phyloP scores from a whole-genome alignment of 2,113 vertebrate species.

The Fregetta grallaria region DNA sequence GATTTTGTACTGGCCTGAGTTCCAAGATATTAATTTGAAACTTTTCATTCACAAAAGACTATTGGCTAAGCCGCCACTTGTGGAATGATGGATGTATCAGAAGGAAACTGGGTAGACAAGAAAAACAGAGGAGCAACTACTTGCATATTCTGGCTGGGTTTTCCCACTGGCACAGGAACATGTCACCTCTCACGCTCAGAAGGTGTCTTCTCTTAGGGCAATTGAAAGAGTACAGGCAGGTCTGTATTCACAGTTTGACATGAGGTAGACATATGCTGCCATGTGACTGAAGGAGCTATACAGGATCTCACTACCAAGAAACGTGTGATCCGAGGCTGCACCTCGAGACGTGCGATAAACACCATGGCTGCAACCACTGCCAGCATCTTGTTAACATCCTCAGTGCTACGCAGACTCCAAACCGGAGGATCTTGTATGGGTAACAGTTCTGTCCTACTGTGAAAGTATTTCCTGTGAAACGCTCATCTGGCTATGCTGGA shows the following conservation, averaged over 20 bases:
- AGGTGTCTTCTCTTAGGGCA: neutral
- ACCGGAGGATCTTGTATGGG: neutral
- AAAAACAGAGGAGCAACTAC: neutral
- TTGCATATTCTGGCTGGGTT: neutral
- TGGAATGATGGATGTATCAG: neutral
- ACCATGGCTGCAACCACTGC: neutral
- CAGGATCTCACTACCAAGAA: neutral
- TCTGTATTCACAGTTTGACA: neutral
- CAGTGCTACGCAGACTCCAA: neutral
- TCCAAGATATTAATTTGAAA: neutral
- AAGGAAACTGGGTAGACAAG: neutral
- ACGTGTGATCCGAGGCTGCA: neutral
- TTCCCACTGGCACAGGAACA: neutral
- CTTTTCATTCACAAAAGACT: neutral
- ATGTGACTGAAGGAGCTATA: neutral
- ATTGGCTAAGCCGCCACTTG: neutral
- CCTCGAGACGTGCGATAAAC: neutral
- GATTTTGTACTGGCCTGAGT: neutral
- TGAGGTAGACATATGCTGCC: neutral
- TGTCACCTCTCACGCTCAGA: neutral
- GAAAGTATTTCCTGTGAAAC: neutral
- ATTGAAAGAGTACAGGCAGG: neutral
- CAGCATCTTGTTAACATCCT: neutral
- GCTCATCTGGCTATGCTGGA: neutral
- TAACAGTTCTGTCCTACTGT: neutral